Conservation (phyloP, 2,888 invertebrate species). For the Escarpia spicata region DNA sequence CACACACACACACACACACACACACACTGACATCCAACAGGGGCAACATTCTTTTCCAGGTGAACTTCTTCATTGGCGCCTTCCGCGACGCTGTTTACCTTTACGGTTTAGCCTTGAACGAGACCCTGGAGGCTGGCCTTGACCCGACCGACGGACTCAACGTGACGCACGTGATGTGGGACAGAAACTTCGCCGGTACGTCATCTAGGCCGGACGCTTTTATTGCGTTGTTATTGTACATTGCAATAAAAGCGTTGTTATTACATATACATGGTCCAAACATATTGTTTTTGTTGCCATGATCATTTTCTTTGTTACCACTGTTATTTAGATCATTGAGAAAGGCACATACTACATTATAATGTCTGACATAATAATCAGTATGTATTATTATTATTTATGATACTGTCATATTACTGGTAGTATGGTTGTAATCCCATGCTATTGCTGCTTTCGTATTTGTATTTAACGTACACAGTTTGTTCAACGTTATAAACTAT, state of each 20-base stretch:
- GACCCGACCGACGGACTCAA: conserved; percentile 45
- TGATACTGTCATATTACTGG: not conserved
- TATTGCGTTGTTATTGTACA: not conserved
- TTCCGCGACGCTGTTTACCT: conserved; percentile 52
- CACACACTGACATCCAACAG: not conserved
- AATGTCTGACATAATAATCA: too few species aligned
- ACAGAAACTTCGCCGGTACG: conserved; percentile 51
- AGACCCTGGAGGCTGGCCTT: conserved; percentile 44
- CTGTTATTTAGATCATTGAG: not conserved
- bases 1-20: not conserved
- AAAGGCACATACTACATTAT: not conserved
- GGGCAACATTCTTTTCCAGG: conserved; percentile 39
- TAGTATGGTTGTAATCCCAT: not conserved
- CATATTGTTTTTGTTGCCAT: not conserved
- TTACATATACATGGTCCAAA: not conserved
- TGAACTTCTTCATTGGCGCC: conserved; percentile 51
- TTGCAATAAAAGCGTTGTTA: too few species aligned
- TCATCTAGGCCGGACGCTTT: not conserved
- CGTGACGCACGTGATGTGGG: conserved; percentile 49
- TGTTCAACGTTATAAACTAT: not conserved
- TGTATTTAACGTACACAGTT: not conserved
- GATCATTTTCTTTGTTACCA: not conserved
- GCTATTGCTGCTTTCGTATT: not conserved
- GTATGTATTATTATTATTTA: not conserved
- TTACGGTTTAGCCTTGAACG: conserved; percentile 52